These are phyloP conservation scores for Conops quadrifasciatus DNA, from an alignment of 2,888 invertebrate genomes.

Conservation along the genomic window DNA sequence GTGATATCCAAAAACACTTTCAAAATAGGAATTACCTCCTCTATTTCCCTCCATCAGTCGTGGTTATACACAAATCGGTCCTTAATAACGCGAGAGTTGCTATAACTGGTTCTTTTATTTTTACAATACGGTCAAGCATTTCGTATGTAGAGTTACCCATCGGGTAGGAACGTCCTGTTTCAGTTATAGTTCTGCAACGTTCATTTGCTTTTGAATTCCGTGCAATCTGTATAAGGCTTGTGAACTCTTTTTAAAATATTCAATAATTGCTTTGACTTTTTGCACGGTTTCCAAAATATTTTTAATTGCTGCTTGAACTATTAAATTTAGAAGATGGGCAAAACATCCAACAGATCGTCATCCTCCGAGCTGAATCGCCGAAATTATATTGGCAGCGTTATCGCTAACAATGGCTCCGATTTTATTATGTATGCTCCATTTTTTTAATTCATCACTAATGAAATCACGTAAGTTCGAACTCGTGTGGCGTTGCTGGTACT, in stretches of 20 bases:
- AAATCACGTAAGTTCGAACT: slow-evolving; percentile 22
- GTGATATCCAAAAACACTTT: slow-evolving; percentile 34
- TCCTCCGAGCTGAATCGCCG: slow-evolving; percentile 26
- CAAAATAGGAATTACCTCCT: slow-evolving; percentile 20
- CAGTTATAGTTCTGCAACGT: slow-evolving; percentile 34
- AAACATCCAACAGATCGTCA: slow-evolving; percentile 37
- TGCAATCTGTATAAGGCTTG: slow-evolving; percentile 24
- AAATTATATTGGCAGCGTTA: slow-evolving; percentile 36
- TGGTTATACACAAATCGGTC: slow-evolving; percentile 17
- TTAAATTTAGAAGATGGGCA: slow-evolving; percentile 33
- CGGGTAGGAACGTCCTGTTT: slow-evolving; percentile 37
- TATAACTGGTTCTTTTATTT: not conserved
- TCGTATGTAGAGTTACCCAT: slow-evolving; percentile 37
- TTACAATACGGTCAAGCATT: slow-evolving; percentile 30
- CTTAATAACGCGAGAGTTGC: slow-evolving; percentile 20
- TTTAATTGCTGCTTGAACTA: slow-evolving; percentile 30
- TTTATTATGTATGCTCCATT: slow-evolving; percentile 38
- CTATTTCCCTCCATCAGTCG: not conserved
- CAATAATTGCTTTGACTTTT: slow-evolving; percentile 32
- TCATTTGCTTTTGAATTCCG: slow-evolving; percentile 37
- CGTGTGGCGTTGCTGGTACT: slow-evolving; percentile 12
- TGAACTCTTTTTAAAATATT: slow-evolving; percentile 31
- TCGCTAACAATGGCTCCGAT: slow-evolving; percentile 27
- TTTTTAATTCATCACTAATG: slow-evolving; percentile 12
- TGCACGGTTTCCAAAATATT: slow-evolving; percentile 9